Conservation (phyloP, 2,888 invertebrate species). For the Sclerodermus sp. region DNA sequence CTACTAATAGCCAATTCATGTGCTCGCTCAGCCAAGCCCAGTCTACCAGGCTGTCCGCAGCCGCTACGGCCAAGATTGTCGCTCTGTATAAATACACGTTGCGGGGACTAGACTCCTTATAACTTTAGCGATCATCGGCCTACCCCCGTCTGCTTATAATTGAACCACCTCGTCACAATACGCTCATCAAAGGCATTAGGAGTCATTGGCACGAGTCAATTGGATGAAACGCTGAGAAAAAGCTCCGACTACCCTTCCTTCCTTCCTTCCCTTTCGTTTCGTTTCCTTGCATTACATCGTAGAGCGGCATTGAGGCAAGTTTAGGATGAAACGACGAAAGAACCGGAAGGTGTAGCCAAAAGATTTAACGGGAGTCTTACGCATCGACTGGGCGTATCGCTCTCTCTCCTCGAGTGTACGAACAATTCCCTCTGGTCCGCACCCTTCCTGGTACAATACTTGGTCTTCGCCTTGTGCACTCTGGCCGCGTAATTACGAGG, state of each 20-base stretch:
- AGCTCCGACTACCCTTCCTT: too few relatives aligned
- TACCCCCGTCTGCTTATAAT: background rate
- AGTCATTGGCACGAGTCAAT: too few relatives aligned
- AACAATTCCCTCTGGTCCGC: constrained; percentile 35
- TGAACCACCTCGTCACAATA: background rate
- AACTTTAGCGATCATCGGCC: background rate
- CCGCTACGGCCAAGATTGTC: constrained; percentile 28
- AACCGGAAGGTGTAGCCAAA: background rate
- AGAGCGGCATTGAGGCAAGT: too few relatives aligned
- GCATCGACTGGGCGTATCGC: constrained; percentile 24
- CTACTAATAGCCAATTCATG: constrained; percentile 62
- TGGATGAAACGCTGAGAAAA: too few relatives aligned
- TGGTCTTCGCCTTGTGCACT: constrained; percentile 36
- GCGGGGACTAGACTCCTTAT: background rate
- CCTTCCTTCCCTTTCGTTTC: too few relatives aligned
- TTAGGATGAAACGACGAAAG: too few relatives aligned
- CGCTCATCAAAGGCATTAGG: background rate
- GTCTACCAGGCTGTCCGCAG: constrained; percentile 22
- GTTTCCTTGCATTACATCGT: too few relatives aligned
- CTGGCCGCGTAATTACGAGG: constrained; percentile 58
- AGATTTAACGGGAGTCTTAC: constrained; percentile 29
- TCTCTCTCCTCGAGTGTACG: constrained; percentile 28
- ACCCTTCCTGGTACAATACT: constrained; percentile 38
- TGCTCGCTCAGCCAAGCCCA: constrained; percentile 29
- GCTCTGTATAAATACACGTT: constrained; percentile 26